Evolutionary conservation across 1,140 invertebrate genomes (phyloP), one percentile per base, ranked within the genome.

Genomic region (Popillia japonica): DNA sequence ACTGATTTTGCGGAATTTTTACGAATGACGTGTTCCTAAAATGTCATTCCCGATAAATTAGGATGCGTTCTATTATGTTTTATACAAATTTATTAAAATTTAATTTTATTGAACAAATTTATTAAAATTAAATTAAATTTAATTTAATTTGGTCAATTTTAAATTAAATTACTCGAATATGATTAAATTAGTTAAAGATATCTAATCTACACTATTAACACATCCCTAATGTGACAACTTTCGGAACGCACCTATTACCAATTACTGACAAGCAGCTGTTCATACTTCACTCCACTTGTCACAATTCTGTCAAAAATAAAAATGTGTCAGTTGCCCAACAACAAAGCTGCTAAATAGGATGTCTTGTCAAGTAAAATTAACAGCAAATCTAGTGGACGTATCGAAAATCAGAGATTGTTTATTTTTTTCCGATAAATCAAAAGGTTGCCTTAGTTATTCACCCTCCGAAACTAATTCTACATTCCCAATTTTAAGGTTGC

Each of bases 361-460:
- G 91, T 90, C 91, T 77, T 93, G 92, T 86, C 91, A 93, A 88
- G 90, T 94, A 76, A 92, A 92, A 87, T 87, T 90, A 85, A 90
- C 91, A 83, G 92, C 91, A 20, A 90, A 90, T 83, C 89, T 93
- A 83, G 87, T 88, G 76, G 90, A 93, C 88, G 89, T 91, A 82
- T 86, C 86, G 8, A 89, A 88, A 82, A 88, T 92, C 75, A 90
- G 89, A 80, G 88, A 89, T 84, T 89, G 89, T 79, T 87, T 92
- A 80, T 90, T 89, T 84, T 87, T 89, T 75, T 83, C 86, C 9
- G 89, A 90, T 83, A 87, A 87, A 80, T 83, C 87, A 83, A 87
- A 88, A 82, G 83, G 83, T 87, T 41, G 3, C 72, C 61, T 34
- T 34, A 34, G 27, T 2, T 34, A 34, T 34, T 77, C 81, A 72